Evolutionary conservation across 2,888 invertebrate species (phyloP).

Genomic region (Poecilobothrus nobilitatus): DNA sequence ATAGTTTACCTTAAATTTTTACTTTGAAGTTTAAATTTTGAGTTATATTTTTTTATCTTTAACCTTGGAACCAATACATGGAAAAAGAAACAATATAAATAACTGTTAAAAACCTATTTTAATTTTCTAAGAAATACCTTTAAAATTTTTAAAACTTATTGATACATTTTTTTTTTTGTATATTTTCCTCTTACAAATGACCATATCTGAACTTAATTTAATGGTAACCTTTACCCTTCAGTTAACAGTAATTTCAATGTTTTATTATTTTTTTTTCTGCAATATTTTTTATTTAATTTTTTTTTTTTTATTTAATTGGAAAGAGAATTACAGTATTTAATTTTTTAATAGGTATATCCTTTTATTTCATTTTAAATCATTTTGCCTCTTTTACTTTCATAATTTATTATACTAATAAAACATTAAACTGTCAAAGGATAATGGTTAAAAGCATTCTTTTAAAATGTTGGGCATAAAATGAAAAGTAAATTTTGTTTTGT

Average conservation of each 20-base stretch:
- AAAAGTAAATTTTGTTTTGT: background rate
- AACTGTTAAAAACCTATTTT: too few relatives aligned
- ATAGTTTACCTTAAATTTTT: too few relatives aligned
- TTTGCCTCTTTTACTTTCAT: background rate
- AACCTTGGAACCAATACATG: too few relatives aligned
- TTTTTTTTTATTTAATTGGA: background rate
- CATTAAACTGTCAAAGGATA: conserved; percentile 2
- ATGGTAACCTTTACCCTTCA: background rate
- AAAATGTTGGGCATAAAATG: background rate
- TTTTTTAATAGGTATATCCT: background rate
- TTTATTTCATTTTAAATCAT: background rate
- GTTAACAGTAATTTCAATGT: background rate
- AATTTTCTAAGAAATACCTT: too few relatives aligned
- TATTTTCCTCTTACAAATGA: too few relatives aligned
- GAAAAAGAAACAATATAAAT: too few relatives aligned
- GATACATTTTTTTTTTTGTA: too few relatives aligned
- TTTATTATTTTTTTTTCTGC: background rate
- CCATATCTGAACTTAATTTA: too few relatives aligned
- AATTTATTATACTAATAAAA: conserved; percentile 3
- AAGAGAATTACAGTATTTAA: background rate
- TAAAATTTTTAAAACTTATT: too few relatives aligned
- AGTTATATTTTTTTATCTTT: too few relatives aligned
- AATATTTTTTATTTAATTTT: background rate
- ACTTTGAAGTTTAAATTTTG: too few relatives aligned
- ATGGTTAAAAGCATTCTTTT: background rate